phyloP scores from a whole-genome alignment of 2,797 vertebrate genomes.

The Lerista edwardsae region DNA sequence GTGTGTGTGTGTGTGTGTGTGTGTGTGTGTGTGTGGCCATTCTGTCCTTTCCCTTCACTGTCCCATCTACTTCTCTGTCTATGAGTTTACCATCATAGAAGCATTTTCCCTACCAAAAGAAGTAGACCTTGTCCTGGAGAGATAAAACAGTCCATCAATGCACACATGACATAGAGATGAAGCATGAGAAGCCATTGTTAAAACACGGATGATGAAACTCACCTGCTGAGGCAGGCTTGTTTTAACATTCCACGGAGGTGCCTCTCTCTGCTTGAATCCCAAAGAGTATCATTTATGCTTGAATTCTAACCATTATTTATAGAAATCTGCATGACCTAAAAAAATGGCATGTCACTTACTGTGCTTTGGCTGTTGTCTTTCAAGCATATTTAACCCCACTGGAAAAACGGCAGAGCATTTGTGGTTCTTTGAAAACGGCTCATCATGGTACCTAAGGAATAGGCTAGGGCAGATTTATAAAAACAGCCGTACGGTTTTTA shows the following conservation, averaged over 20 bases:
- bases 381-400: not conserved
- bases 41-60: not conserved
- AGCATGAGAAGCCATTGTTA: not conserved
- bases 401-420: not conserved
- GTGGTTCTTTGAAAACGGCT: not conserved
- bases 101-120: not conserved
- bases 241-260: conserved; percentile 22
- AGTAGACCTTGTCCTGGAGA: not conserved
- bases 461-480: not conserved
- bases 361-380: not conserved
- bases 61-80: not conserved
- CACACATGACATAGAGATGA: not conserved
- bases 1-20: not conserved
- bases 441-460: not conserved
- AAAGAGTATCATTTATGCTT: conserved; percentile 14
- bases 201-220: conserved; percentile 17
- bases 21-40: not conserved
- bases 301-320: conserved; percentile 26
- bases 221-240: conserved; percentile 24
- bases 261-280: conserved; percentile 18
- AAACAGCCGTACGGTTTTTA: not conserved
- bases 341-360: not conserved
- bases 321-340: not conserved
- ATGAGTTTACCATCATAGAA: not conserved
- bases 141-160: not conserved